phyloP scores from a whole-genome alignment of 1,140 invertebrate genomes.

The Ditylenchus dipsaci region DNA sequence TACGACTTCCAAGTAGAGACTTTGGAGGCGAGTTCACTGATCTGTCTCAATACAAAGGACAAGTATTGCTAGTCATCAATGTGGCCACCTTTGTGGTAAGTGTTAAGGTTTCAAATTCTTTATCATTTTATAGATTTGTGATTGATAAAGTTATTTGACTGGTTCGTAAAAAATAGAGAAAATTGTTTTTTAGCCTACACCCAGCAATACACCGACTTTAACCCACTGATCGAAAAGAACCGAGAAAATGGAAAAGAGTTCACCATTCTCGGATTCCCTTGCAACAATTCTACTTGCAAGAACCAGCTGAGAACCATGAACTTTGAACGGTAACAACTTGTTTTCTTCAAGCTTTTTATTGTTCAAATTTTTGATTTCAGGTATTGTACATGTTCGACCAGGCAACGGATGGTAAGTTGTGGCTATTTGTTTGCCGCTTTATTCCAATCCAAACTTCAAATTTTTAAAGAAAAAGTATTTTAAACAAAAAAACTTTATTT shows the following conservation, averaged over 20 bases:
- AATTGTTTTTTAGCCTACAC: conserved; percentile 46
- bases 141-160: background rate
- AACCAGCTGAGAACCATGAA: conserved; percentile 58
- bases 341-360: no score
- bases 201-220: conserved; percentile 58
- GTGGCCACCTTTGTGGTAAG: conserved; percentile 60
- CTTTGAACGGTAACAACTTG: conserved; percentile 47
- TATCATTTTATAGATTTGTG: background rate
- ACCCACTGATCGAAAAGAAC: conserved; percentile 56
- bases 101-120: background rate
- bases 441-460: no score
- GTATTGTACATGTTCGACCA: conserved; percentile 60
- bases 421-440: no score
- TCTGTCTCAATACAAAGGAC: conserved; percentile 58
- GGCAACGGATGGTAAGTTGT: conserved; percentile 57
- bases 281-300: conserved; percentile 60
- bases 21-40: conserved; percentile 54
- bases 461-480: no score
- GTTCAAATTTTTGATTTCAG: no score
- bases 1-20: conserved; percentile 54
- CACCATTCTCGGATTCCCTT: conserved; percentile 60
- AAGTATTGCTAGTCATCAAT: conserved; percentile 61
- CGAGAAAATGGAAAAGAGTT: conserved; percentile 40
- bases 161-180: no score
- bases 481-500: no score